Base-by-base conservation (phyloP, 2,888 invertebrate genomes). In the Dastarcus helophoroides region DNA sequence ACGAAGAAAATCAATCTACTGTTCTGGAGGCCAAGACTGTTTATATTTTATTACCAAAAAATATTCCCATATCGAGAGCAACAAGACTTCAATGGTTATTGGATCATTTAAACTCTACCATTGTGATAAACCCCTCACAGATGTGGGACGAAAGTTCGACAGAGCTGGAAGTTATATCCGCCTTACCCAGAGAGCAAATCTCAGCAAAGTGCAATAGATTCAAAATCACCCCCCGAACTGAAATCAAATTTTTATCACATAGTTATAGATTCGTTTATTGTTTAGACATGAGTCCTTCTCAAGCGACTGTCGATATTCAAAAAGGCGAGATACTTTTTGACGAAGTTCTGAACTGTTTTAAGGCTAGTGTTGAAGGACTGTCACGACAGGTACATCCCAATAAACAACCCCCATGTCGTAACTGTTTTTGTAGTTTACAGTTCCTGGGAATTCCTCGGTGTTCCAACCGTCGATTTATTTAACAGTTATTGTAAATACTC, bases 281-380 rank as follows among this genome's bases (percentile, higher is more conserved):
- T 43, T 63, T 85, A 35, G 84, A 85, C 58, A 68, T 84, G 54
- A 82, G 82, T 53, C 81, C 83, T 6, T 83, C 83, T 2, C 67
- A 76, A 34, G 73, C 79, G 26, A 71, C 76, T 35, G 75, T 80
- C 39, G 79, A 75, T 53, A 68, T 69, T 43, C 67, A 72, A 46
- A 63, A 67, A 47, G 71, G 69, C 8, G 67, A 70, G 51, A 69
- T 75, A 31, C 64, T 75, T 36, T 67, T 74, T 41, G 74, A 75
- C 51, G 71, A 72, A 53, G 69, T 74, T 35, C 65, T 67, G 43
- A 53, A 62, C 37, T 67, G 69, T 31, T 64, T 73, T 30, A 68
- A 67, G 48, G 56, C 57, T 35, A 71, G 69, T 46, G 54, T 75
- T 29, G 65, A 69, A 50, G 68, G 67, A 29, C 57, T 75, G 36